Evolutionary conservation across 2,888 invertebrate species (phyloP), one percentile per base, ranked within the genome.

Genomic region (Drosophila eohydei): DNA sequence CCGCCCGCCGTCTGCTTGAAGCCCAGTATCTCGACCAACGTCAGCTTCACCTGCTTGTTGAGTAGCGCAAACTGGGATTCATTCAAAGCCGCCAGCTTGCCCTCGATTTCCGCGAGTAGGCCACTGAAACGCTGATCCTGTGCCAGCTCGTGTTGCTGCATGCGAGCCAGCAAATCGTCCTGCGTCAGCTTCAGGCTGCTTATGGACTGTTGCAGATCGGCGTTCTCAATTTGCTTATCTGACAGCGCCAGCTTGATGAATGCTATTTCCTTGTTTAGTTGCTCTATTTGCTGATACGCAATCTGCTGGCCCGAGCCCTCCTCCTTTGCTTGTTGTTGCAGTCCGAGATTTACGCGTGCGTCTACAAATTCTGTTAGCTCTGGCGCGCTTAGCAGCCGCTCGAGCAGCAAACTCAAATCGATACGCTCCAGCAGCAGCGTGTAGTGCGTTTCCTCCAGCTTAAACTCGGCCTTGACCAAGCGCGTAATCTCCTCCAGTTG

Each of bases 231-330:
- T 71, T 94, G 93, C 58, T 94, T 91, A 59, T 94, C 93, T 0
- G 93, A 92, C 7, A 95, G 91, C 71, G 95, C 94, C 9, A 93
- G 91, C 81, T 95, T 94, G 66, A 95, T 94, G 66, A 92, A 93
- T 44, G 94, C 93, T 6, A 95, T 93, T 76, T 94, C 94, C 3
- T 91, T 91, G 68, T 94, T 94, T 1, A 94, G 93, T 64, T 93
- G 94, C 8, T 94, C 82, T 11, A 95, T 94, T 92, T 94, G 93
- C 61, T 90, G 90, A 79, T 94, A 88, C 46, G 38, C 67, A 58
- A 14, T 55, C 7, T 40, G 9, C 14, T 83, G 56, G 2, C 74
- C 86, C 1, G 89, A 87, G 4, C 75, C 81, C 40, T 76, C 80
- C 8, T 28, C 38, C 52, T 11, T 7, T 6, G 51, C 32, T 3